Evolutionary conservation across 1,140 invertebrate genomes (phyloP).

Genomic region (Thaumetopoea pityocampa): DNA sequence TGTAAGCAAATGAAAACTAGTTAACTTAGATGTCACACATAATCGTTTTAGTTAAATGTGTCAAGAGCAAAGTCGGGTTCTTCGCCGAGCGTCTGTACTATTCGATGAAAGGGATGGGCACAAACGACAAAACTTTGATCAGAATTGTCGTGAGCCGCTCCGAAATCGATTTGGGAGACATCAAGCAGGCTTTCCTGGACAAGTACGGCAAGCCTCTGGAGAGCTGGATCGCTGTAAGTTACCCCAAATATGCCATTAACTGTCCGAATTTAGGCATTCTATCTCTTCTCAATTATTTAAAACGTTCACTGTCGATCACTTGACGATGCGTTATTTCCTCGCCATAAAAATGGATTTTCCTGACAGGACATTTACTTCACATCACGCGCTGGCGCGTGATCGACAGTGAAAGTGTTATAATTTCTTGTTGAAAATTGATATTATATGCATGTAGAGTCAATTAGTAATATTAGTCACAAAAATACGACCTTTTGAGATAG

Average conservation of each 20-base stretch:
- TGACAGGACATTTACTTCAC: too few species aligned
- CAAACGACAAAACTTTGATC: slow-evolving; percentile 92
- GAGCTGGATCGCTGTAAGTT: slow-evolving; percentile 88
- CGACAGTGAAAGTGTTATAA: too few species aligned
- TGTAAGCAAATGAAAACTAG: slow-evolving; percentile 8
- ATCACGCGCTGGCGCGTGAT: too few species aligned
- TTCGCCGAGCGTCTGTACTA: slow-evolving; percentile 94
- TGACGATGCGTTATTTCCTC: too few species aligned
- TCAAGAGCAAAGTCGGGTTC: slow-evolving; percentile 93
- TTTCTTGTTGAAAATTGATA: too few species aligned
- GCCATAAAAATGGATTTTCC: too few species aligned
- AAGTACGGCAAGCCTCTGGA: slow-evolving; percentile 91
- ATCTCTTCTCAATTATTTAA: too few species aligned
- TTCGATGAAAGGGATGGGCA: slow-evolving; percentile 92
- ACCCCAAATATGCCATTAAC: background rate
- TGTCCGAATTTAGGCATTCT: too few species aligned
- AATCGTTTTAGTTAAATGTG: slow-evolving; percentile 88
- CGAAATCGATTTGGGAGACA: slow-evolving; percentile 94
- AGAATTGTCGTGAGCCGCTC: slow-evolving; percentile 93
- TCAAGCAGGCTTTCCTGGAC: slow-evolving; percentile 91
- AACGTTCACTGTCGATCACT: too few species aligned
- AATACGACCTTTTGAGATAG: too few species aligned
- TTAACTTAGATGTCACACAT: slow-evolving; percentile 25
- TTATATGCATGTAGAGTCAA: too few species aligned
- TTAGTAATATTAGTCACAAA: too few species aligned